A percentile compares a stretch with the other conserved stretches of the same genome.
These are phyloP conservation scores for Agrotis clavis DNA, from an alignment of 2,888 invertebrate species.

Conservation along the genomic window DNA sequence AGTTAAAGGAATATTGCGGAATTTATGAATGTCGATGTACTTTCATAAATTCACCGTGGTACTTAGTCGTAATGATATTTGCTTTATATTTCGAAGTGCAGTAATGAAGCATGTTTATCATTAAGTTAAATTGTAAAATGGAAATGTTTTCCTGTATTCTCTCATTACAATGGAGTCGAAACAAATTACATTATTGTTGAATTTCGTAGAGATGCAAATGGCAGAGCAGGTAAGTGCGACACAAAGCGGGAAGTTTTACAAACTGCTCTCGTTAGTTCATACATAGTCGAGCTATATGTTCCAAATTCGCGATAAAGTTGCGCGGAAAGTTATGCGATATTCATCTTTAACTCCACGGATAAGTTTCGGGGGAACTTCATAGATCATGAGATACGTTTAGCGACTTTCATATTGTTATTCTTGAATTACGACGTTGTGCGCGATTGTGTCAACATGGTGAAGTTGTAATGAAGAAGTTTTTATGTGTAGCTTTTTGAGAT, in stretches of 20 bases:
- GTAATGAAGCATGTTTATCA: conserved; percentile 1
- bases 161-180: conserved; percentile 8
- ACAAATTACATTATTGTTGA: conserved; percentile 23
- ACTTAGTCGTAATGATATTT: conserved; percentile 20
- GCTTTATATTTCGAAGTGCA: conserved; percentile 6
- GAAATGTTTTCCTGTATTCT: conserved; percentile 11
- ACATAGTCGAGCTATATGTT: conserved; percentile 65
- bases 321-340: conserved; percentile 76
- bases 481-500: background rate
- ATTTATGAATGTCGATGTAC: conserved; percentile 13
- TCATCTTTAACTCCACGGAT: conserved; percentile 70
- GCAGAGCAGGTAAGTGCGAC: conserved; percentile 44
- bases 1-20: conserved; percentile 22
- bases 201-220: conserved; percentile 19
- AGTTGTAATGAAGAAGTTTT: conserved; percentile 43
- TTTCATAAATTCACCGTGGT: too few species aligned
- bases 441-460: conserved; percentile 25
- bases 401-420: conserved; percentile 62
- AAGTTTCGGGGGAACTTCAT: conserved; percentile 67
- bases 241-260: conserved; percentile 65
- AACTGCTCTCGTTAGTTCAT: conserved; percentile 74
- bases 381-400: conserved; percentile 68
- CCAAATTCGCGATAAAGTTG: conserved; percentile 69
- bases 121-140: conserved; percentile 3
- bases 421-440: conserved; percentile 50